Evolutionary conservation across 2,888 invertebrate species (phyloP).

Genomic region (Nezara viridula): DNA sequence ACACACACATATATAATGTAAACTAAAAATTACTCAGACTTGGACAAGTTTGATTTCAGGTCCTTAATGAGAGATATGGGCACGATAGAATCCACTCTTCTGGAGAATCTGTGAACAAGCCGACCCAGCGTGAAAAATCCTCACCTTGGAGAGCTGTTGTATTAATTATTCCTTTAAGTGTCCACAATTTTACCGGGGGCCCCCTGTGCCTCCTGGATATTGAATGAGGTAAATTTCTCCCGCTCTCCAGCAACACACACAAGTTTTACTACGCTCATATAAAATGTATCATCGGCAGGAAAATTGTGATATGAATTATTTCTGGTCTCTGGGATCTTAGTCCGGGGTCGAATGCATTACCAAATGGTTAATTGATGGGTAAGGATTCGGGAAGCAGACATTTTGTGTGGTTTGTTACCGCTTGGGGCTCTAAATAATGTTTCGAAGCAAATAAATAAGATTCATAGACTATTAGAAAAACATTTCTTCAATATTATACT

Average conservation of each 20-base stretch:
- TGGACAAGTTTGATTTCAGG: no score
- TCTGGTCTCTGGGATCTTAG: constrained; percentile 13
- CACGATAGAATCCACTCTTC: neutral
- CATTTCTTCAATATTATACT: no score
- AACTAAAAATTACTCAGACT: no score
- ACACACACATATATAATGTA: no score
- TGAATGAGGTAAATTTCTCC: constrained; percentile 56
- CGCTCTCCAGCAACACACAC: constrained; percentile 29
- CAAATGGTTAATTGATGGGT: neutral
- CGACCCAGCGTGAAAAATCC: constrained; percentile 34
- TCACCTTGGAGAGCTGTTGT: neutral
- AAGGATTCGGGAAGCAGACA: neutral
- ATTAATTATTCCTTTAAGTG: constrained; percentile 51
- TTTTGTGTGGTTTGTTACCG: no score
- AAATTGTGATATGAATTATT: constrained; percentile 58
- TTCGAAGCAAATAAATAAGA: no score
- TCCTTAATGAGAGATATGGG: neutral
- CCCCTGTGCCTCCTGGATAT: constrained; percentile 48
- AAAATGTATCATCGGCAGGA: constrained; percentile 52
- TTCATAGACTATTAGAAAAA: no score
- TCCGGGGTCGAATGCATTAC: neutral
- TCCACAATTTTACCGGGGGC: constrained; percentile 27
- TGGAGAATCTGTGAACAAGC: constrained; percentile 1
- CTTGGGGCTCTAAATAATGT: neutral
- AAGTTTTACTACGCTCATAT: constrained; percentile 57